A percentile compares a stretch with the other conserved stretches of the same genome.
Conservation (phyloP, 2,888 invertebrate species). For the Myopa testacea region DNA sequence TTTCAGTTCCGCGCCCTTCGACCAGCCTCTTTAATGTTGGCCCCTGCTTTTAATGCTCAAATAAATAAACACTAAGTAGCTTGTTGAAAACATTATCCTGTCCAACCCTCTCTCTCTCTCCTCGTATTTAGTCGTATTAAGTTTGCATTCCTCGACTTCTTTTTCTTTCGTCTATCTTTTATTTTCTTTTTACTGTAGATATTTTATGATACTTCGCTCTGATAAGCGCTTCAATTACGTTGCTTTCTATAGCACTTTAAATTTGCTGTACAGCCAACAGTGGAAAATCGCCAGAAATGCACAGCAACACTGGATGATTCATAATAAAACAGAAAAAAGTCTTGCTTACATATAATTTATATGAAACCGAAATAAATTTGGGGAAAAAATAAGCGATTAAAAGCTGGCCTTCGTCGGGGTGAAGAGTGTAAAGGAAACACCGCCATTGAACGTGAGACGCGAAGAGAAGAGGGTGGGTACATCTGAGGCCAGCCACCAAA, state of each 20-base stretch:
- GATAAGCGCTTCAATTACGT: constrained; percentile 15
- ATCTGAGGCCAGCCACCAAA: no score
- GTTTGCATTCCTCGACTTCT: neutral
- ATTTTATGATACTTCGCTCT: constrained; percentile 23
- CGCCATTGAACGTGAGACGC: no score
- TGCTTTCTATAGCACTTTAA: constrained; percentile 5
- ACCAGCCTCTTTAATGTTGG: no score
- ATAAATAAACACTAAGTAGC: constrained; percentile 12
- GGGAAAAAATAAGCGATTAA: no score
- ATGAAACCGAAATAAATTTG: no score
- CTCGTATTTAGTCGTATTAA: neutral
- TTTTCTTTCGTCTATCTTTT: neutral
- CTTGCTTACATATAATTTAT: no score
- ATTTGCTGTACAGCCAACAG: neutral
- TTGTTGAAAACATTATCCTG: constrained; percentile 12
- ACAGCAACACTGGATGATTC: neutral
- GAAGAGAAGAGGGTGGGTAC: no score
- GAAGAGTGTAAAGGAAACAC: no score
- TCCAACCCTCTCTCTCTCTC: neutral
- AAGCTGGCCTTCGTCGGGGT: no score
- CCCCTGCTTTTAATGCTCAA: neutral
- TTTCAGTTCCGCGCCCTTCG: no score
- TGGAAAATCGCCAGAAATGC: neutral
- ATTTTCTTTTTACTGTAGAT: neutral
- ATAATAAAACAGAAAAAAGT: no score